Percentiles rank a stretch among this genome's conserved stretches.
Evolutionary conservation across 2,797 vertebrate genomes (phyloP).

Genomic region (Lagocephalus sceleratus): DNA sequence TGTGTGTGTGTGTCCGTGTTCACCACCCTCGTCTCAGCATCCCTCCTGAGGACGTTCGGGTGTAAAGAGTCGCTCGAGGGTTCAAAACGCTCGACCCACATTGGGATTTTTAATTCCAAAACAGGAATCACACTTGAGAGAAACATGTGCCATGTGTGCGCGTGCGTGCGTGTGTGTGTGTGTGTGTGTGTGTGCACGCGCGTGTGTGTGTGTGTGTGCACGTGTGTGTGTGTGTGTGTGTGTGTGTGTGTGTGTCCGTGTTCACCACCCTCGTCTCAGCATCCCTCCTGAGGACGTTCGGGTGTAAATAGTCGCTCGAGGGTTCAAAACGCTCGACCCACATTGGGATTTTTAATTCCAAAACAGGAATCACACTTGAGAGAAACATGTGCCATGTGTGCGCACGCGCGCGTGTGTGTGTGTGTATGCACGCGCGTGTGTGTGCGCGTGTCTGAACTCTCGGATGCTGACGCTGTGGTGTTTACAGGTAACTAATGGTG

Average conservation of each 20-base stretch:
- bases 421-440: too few species aligned
- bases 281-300: background rate
- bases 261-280: too few species aligned
- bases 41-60: background rate
- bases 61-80: conserved; percentile 24
- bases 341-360: conserved; percentile 1
- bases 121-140: background rate
- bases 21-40: too few species aligned
- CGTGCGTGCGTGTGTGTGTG: background rate
- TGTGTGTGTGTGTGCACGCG: too few species aligned
- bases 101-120: background rate
- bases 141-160: background rate
- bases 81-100: conserved; percentile 14
- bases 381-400: background rate
- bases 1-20: too few species aligned
- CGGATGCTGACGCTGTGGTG: background rate
- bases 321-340: conserved; percentile 11
- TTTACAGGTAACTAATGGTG: conserved; percentile 11
- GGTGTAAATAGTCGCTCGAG: conserved; percentile 24
- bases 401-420: background rate
- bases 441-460: too few species aligned
- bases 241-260: too few species aligned
- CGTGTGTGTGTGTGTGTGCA: too few species aligned
- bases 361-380: background rate
- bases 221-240: too few species aligned